Evolutionary conservation across 2,888 invertebrate genomes (phyloP).

Genomic region (Philhelius pedissequus): DNA sequence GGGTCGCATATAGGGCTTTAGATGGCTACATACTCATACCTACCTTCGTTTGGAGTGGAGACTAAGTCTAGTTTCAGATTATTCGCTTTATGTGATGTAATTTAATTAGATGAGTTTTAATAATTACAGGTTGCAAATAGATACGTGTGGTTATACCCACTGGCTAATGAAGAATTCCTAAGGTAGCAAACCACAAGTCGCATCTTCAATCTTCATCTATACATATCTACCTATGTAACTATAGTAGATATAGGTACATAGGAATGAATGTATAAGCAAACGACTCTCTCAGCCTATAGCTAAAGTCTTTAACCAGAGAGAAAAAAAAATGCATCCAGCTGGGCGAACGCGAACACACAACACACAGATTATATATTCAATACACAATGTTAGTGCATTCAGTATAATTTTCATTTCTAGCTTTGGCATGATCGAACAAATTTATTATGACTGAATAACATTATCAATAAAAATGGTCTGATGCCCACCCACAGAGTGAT

Average conservation of each 20-base stretch:
- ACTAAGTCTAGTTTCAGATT: slow-evolving; percentile 19
- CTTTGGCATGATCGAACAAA: slow-evolving; percentile 65
- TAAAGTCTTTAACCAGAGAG: neutral
- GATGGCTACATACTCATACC: too few species aligned
- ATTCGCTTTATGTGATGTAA: slow-evolving; percentile 31
- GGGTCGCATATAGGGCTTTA: neutral
- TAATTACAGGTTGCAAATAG: slow-evolving; percentile 57
- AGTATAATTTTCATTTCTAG: slow-evolving; percentile 28
- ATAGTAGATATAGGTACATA: too few species aligned
- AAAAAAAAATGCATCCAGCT: slow-evolving; percentile 51
- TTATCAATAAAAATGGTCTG: slow-evolving; percentile 65
- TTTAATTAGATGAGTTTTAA: slow-evolving; percentile 66
- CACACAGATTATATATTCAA: slow-evolving; percentile 52
- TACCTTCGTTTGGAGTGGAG: neutral
- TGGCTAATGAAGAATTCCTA: slow-evolving; percentile 11
- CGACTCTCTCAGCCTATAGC: neutral
- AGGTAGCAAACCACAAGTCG: slow-evolving; percentile 12
- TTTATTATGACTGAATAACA: slow-evolving; percentile 67
- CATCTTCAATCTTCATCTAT: neutral
- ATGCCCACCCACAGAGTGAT: slow-evolving; percentile 63
- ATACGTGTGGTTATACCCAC: neutral
- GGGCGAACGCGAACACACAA: slow-evolving; percentile 45
- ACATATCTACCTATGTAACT: too few species aligned
- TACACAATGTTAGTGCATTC: slow-evolving; percentile 41
- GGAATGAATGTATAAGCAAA: neutral